These are phyloP conservation scores for Urophycis tenuis DNA, from an alignment of 2,797 vertebrate species.

Conservation along the genomic window DNA sequence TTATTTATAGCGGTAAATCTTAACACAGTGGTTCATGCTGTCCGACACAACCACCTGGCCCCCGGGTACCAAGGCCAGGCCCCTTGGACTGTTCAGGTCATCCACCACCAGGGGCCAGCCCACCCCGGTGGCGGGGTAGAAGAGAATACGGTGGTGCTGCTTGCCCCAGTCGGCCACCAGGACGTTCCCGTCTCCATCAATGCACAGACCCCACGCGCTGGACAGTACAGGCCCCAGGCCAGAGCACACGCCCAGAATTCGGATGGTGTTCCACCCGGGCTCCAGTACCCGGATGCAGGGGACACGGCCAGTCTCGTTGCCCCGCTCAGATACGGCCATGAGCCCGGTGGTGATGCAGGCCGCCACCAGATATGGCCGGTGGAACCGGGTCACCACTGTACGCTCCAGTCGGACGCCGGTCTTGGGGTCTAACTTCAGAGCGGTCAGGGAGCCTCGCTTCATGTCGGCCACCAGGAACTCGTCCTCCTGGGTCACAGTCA, in stretches of 20 bases:
- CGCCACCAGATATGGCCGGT: slow-evolving; percentile 75
- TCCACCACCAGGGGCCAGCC: slow-evolving; percentile 67
- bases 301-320: slow-evolving; percentile 68
- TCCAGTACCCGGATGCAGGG: slow-evolving; percentile 77
- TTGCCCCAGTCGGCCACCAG: slow-evolving; percentile 78
- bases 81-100: slow-evolving; percentile 72
- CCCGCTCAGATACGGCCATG: slow-evolving; percentile 74
- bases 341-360: slow-evolving; percentile 69
- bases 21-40: slow-evolving; percentile 81
- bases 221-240: slow-evolving; percentile 69
- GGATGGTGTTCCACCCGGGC: slow-evolving; percentile 70
- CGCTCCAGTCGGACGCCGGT: slow-evolving; percentile 67
- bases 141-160: slow-evolving; percentile 63
- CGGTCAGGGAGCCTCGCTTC: slow-evolving; percentile 69
- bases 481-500: slow-evolving; percentile 64
- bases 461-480: slow-evolving; percentile 78
- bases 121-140: slow-evolving; percentile 67
- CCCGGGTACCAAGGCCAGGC: slow-evolving; percentile 71
- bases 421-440: slow-evolving; percentile 69
- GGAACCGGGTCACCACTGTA: slow-evolving; percentile 70
- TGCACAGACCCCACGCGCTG: slow-evolving; percentile 78
- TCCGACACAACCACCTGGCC: slow-evolving; percentile 73
- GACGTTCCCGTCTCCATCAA: slow-evolving; percentile 73
- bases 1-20: slow-evolving; percentile 76
- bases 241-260: slow-evolving; percentile 72